phyloP scores from a whole-genome alignment of 2,888 invertebrate genomes.

The Trissolcus japonicus region DNA sequence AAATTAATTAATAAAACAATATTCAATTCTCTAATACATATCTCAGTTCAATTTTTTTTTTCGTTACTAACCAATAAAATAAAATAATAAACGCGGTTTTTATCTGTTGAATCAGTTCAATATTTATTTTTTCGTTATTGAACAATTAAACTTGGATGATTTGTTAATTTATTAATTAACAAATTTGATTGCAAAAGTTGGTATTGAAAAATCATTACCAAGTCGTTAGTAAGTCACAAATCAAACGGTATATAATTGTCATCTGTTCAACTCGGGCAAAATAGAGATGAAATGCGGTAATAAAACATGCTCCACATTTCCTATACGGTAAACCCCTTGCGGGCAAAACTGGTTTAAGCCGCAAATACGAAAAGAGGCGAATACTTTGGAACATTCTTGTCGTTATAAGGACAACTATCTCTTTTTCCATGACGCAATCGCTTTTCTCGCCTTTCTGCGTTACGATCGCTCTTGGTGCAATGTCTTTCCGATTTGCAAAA shows the following conservation, averaged over 20 bases:
- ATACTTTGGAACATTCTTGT: conserved; percentile 59
- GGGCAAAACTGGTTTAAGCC: conserved; percentile 51
- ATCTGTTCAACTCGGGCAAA: conserved; percentile 16
- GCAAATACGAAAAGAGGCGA: conserved; percentile 51
- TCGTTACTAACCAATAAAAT: no score
- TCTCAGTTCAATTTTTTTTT: no score
- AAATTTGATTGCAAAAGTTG: no score
- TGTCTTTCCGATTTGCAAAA: conserved; percentile 47
- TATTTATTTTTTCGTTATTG: no score
- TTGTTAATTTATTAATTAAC: no score
- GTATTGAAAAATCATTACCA: background rate
- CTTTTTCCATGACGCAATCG: conserved; percentile 70
- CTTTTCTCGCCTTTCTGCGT: conserved; percentile 63
- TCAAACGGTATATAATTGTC: conserved; percentile 9
- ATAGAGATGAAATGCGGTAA: conserved; percentile 48
- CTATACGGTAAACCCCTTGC: conserved; percentile 42
- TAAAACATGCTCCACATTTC: conserved; percentile 54
- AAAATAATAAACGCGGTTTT: no score
- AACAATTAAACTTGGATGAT: no score
- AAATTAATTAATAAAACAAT: no score
- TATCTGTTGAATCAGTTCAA: no score
- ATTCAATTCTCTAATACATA: no score
- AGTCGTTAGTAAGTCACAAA: conserved; percentile 2
- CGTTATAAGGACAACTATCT: conserved; percentile 70
- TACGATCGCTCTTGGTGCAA: conserved; percentile 53